phyloP scores from a whole-genome alignment of 2,113 vertebrate genomes.

The Siniperca knerii region DNA sequence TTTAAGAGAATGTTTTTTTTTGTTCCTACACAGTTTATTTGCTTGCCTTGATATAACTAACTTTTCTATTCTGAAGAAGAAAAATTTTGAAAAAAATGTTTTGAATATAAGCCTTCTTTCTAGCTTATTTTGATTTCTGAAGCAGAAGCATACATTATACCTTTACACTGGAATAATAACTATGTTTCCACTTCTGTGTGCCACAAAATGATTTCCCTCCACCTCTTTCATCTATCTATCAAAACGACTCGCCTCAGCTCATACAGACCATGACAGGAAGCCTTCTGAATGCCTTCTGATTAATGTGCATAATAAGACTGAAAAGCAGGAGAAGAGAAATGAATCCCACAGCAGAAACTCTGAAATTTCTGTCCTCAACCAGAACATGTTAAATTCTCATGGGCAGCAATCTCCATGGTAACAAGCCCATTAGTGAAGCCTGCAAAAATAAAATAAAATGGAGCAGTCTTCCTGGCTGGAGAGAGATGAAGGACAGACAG shows the following conservation, averaged over 20 bases:
- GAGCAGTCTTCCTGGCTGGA: slow-evolving; percentile 15
- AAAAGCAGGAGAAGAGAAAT: slow-evolving; percentile 39
- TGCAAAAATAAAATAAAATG: slow-evolving; percentile 22
- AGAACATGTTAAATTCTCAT: slow-evolving; percentile 51
- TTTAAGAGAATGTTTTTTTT: background rate
- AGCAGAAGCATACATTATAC: slow-evolving; percentile 16
- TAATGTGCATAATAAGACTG: slow-evolving; percentile 38
- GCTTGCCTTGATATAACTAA: background rate
- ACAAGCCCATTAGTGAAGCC: slow-evolving; percentile 59
- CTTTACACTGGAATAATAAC: slow-evolving; percentile 43
- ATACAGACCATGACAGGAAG: slow-evolving; percentile 39
- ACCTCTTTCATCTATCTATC: slow-evolving; percentile 56
- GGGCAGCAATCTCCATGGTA: slow-evolving; percentile 62
- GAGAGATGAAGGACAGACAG: slow-evolving; percentile 25
- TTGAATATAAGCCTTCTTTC: background rate
- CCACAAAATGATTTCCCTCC: slow-evolving; percentile 39
- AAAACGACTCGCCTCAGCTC: slow-evolving; percentile 37
- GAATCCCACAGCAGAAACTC: slow-evolving; percentile 45
- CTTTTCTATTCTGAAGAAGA: background rate
- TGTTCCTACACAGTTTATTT: background rate
- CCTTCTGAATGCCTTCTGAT: slow-evolving; percentile 24
- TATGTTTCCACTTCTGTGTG: slow-evolving; percentile 27
- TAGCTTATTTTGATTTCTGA: slow-evolving; percentile 25
- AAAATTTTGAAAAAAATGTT: no score
- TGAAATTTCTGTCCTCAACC: slow-evolving; percentile 36